phyloP scores from a whole-genome alignment of 2,113 vertebrate genomes.

The Mormoops blainvillei region DNA sequence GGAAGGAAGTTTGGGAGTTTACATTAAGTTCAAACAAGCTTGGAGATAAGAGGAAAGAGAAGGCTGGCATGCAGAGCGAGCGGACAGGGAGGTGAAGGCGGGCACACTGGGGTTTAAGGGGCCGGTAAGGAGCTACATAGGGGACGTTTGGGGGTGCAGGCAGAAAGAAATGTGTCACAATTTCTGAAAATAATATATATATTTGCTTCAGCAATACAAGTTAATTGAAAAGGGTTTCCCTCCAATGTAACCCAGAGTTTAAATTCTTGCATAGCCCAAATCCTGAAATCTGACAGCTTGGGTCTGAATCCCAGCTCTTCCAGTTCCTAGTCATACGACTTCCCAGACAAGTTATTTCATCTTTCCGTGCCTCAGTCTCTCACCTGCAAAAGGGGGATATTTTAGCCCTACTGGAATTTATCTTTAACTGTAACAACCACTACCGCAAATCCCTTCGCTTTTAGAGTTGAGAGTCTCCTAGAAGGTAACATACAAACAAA shows the following conservation, averaged over 20 bases:
- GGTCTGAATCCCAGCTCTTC: neutral
- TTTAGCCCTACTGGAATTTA: neutral
- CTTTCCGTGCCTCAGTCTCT: no score
- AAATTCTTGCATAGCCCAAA: neutral
- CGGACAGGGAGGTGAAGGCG: neutral
- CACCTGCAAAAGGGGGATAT: neutral
- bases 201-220: neutral
- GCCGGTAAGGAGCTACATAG: neutral
- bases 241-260: neutral
- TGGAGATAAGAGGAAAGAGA: neutral
- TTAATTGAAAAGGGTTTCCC: neutral
- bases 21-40: neutral
- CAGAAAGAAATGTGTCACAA: neutral
- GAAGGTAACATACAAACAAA: neutral
- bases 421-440: neutral
- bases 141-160: neutral
- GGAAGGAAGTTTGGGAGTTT: neutral
- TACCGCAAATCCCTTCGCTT: neutral
- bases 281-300: neutral
- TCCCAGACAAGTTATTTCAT: no score
- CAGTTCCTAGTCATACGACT: no score
- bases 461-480: neutral
- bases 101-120: neutral
- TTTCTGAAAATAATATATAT: neutral
- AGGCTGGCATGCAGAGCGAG: neutral